Conservation (phyloP, 2,113 vertebrate genomes). For the Dasyurus viverrinus region DNA sequence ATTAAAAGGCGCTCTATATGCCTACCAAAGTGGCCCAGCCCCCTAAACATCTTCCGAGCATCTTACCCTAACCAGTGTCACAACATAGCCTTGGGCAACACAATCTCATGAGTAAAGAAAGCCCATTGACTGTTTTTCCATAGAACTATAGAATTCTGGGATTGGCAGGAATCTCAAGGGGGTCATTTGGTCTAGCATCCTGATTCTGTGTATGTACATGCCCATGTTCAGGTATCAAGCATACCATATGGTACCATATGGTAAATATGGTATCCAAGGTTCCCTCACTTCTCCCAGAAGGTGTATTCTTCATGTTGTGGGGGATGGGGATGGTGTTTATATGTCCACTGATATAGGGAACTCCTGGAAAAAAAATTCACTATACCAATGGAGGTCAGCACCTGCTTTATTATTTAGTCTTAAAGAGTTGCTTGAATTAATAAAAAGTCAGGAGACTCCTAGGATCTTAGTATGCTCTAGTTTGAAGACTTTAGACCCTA, state of each 20-base stretch:
- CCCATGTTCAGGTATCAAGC: background rate
- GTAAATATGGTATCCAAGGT: background rate
- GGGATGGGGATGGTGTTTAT: background rate
- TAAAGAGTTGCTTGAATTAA: background rate
- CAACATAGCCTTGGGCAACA: accelerated
- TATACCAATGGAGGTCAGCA: background rate
- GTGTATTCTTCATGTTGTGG: background rate
- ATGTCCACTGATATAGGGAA: background rate
- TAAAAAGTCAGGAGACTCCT: background rate
- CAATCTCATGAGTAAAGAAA: background rate
- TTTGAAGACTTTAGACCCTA: background rate
- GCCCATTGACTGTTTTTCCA: background rate
- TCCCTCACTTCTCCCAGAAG: background rate
- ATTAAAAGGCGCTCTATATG: background rate
- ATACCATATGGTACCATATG: background rate
- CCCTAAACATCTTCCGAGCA: background rate
- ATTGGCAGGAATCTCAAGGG: background rate
- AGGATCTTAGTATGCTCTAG: background rate
- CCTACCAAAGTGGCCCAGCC: accelerated
- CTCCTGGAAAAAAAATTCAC: background rate
- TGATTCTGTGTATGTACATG: background rate
- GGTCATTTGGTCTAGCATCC: background rate
- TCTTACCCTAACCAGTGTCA: accelerated
- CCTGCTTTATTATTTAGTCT: background rate
- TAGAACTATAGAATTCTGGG: background rate